These are phyloP conservation scores for Pseudopodoces humilis DNA, from an alignment of 2,113 vertebrate genomes.

Conservation along the genomic window DNA sequence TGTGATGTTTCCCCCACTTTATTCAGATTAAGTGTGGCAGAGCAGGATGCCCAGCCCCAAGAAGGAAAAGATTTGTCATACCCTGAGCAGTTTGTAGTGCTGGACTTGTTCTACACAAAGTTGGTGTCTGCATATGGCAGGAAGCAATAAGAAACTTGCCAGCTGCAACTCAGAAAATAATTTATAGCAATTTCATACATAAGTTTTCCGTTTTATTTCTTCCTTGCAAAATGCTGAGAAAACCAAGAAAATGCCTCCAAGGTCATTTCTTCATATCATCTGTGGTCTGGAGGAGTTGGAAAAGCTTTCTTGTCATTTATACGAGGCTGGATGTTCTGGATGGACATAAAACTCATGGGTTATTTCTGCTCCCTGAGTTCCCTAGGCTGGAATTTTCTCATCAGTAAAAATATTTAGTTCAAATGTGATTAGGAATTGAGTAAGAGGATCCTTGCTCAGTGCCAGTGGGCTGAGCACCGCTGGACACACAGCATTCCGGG, in stretches of 20 bases:
- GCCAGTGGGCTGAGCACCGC: neutral
- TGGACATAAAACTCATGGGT: neutral
- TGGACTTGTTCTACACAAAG: neutral
- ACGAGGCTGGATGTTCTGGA: neutral
- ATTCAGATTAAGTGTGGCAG: neutral
- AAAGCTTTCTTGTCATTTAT: neutral
- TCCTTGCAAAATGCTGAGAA: neutral
- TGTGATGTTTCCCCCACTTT: neutral
- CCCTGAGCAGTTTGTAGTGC: neutral
- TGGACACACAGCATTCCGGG: neutral
- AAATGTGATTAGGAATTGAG: neutral
- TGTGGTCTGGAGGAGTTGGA: neutral
- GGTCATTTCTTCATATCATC: neutral
- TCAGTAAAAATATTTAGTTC: neutral
- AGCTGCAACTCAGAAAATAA: neutral
- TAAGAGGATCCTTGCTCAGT: neutral
- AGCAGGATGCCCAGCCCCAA: neutral
- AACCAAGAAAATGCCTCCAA: neutral
- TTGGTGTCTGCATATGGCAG: neutral
- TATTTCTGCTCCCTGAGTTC: neutral
- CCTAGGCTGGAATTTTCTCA: neutral
- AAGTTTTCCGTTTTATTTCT: neutral
- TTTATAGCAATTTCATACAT: neutral
- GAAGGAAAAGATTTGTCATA: neutral
- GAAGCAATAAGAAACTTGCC: constrained; percentile 52